Base-by-base conservation (phyloP, 2,797 vertebrate species). In the Tarsius wallacei region DNA sequence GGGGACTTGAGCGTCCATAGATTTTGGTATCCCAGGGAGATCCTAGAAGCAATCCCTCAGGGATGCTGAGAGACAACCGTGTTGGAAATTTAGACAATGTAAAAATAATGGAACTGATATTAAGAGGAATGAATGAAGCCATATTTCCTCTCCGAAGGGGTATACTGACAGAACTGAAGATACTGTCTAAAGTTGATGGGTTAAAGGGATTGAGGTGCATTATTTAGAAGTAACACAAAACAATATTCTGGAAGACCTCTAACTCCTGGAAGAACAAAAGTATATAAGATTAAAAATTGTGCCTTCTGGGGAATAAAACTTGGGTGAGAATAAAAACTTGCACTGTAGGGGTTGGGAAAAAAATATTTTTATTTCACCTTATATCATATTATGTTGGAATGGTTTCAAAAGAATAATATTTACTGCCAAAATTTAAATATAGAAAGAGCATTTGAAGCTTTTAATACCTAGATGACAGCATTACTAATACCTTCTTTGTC, bases 361-460 rank as follows among this genome's bases (percentile, higher is more conserved):
- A 42, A 82, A 47, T 24, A 61, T 47, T 47, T 78, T 28, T 28
- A 61, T 82, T 82, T 61, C 28, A 82, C 61, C 49, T 49, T 61
- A 15, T 12, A 82, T 42, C 15, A 2, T 61, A 19, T 42, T 81
- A 14, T 42, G 15, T 59, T 84, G 59, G 68, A 74, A 71, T 42
- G 51, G 21, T 87, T 96, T 68, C 42, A 83, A 70, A 53, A 28
- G 21, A 33, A 51, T 14, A 80, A 64, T 51, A 33, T 47, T 96
- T 90, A 80, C 70, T 84, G 17, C 47, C 59, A 31, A 91, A 80
- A 55, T 90, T 93, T 66, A 14, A 83, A 87, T 88, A 15, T 17
- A 63, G 16, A 70, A 31, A 33, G 13, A 81, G 47, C 64, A 73
- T 81, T 63, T 96, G 24, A n/a, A 84, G 91, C 93, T 94, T 86